Conservation (phyloP, 2,113 vertebrate genomes). For the Neolamprologus ventralis region DNA sequence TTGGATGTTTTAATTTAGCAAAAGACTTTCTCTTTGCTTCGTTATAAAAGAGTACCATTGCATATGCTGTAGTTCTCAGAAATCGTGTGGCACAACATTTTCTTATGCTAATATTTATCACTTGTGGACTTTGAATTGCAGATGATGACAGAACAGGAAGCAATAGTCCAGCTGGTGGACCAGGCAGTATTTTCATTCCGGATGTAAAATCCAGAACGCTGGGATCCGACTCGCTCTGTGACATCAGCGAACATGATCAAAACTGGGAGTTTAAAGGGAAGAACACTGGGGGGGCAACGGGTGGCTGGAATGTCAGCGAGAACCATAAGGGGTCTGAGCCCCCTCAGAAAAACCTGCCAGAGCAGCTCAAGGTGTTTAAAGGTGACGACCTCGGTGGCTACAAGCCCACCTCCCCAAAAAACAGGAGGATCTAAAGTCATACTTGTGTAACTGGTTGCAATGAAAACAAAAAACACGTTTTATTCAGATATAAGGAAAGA, state of each 20-base stretch:
- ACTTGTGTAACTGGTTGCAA: background rate
- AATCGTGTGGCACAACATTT: background rate
- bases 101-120: background rate
- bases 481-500: conserved; percentile 35
- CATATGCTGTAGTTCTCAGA: background rate
- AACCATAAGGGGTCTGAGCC: conserved; percentile 28
- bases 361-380: conserved; percentile 94
- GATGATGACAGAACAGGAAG: conserved; percentile 78
- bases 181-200: conserved; percentile 77
- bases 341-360: conserved; percentile 75
- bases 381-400: conserved; percentile 75
- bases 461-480: background rate
- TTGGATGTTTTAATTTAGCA: background rate
- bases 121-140: conserved; percentile 20
- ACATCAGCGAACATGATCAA: conserved; percentile 79
- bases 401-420: conserved; percentile 83
- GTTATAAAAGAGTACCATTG: background rate
- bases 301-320: conserved; percentile 47
- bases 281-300: conserved; percentile 66
- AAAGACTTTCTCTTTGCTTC: background rate
- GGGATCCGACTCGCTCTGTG: conserved; percentile 78
- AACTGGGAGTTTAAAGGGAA: conserved; percentile 79
- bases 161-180: conserved; percentile 70
- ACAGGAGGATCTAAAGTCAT: conserved; percentile 66
- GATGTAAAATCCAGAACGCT: conserved; percentile 79